Base-by-base conservation (phyloP, 1,140 invertebrate genomes). In the Drosophila simulans region DNA sequence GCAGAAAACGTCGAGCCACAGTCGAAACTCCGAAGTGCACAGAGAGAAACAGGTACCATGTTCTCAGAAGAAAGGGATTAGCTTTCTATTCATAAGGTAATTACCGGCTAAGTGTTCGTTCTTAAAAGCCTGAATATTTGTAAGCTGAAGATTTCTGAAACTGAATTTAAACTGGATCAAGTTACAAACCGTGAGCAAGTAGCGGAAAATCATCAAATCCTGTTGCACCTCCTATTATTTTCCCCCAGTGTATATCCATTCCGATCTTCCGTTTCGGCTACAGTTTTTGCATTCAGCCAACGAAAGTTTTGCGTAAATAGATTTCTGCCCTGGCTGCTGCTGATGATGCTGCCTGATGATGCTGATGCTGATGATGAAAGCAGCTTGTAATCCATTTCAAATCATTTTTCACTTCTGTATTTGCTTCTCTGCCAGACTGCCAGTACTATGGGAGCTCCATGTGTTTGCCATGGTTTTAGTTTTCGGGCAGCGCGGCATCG, bases 341-440 rank as follows among this genome's bases (percentile, higher is more conserved):
- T 68, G 66, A 40, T 70, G 66, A 46, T 68, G 46, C 34, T 37
- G 52, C 45, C 54, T 80, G 63, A 68, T 77, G 60, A 64, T 72
- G 53, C 66, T 60, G 69, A 37, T 37, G 54, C 59, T 80, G 71
- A 77, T 72, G 81, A 68, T 80, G 80, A 84, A 80, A 76, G 78
- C 82, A 86, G 78, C 82, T 79, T 88, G 83, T 86, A 86, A 86
- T 86, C 83, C 84, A 82, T 89, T 86, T 80, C 83, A 88, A 86
- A 88, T 83, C 83, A 86, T 86, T 86, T 86, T 86, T 86, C 83
- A 86, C 83, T 86, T 78, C 68, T 86, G 79, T 70, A 77, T 88
- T 83, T 88, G 71, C 66, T 17, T 37, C 54, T 49, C n/a, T 37
- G 31, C 15, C 39, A 51, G 25, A 46, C 45, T 45, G 11, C 17